Conservation (phyloP, 2,888 invertebrate genomes). For the Scrobipalpa costella region DNA sequence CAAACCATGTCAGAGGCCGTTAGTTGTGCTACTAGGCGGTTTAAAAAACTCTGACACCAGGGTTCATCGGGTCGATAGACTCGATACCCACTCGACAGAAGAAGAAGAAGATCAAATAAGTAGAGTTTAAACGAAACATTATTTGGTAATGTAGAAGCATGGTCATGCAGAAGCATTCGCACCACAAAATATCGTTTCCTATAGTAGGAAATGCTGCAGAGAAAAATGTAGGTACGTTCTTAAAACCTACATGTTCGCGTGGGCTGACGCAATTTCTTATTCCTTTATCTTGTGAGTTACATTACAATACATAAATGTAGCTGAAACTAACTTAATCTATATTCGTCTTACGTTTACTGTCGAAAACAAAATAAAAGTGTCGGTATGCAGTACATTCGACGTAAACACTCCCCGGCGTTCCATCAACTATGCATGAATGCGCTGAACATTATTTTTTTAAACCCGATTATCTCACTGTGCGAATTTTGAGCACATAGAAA, state of each 20-base stretch:
- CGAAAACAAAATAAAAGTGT: conserved; percentile 1
- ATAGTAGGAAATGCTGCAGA: not conserved
- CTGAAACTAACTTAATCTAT: not conserved
- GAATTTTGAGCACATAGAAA: conserved; percentile 39
- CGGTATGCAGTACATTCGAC: not conserved
- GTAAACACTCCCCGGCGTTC: conserved; percentile 7
- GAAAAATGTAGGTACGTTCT: not conserved
- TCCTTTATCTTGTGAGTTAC: not conserved
- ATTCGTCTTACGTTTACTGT: not conserved
- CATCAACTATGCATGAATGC: conserved; percentile 10
- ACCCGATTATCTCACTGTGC: conserved; percentile 1
- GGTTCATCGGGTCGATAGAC: no score
- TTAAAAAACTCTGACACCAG: no score
- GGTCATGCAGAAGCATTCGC: no score
- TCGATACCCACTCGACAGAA: no score
- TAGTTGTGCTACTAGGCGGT: no score
- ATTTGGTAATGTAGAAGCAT: no score
- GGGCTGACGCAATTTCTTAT: not conserved
- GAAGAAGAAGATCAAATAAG: no score
- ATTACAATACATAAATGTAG: no score
- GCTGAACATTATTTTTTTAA: not conserved
- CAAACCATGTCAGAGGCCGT: no score
- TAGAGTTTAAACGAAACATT: no score
- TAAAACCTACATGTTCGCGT: not conserved
- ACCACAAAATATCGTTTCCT: no score